phyloP scores from a whole-genome alignment of 1,140 invertebrate genomes.

The Drosophila leontia region DNA sequence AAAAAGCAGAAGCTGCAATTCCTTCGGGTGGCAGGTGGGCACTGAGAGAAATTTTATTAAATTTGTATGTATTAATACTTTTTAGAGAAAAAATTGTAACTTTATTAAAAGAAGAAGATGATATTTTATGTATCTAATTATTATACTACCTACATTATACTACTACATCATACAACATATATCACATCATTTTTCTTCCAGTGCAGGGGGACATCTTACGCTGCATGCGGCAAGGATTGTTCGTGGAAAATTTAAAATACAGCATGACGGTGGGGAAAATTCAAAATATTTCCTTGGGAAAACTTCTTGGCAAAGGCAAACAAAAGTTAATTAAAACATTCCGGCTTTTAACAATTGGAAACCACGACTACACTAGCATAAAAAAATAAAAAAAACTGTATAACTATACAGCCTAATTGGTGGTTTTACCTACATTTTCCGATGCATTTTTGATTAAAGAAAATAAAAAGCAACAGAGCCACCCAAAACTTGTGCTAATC shows the following conservation, averaged over 20 bases:
- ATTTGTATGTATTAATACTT: neutral
- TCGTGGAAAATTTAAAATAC: slow-evolving; percentile 1
- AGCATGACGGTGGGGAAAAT: neutral
- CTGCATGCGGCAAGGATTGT: slow-evolving; percentile 12
- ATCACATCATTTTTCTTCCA: neutral
- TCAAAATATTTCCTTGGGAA: slow-evolving; percentile 50
- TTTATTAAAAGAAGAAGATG: too few relatives aligned
- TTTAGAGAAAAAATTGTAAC: too few relatives aligned
- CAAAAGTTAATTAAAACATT: slow-evolving; percentile 81
- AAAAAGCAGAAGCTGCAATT: slow-evolving; percentile 23
- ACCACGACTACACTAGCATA: slow-evolving; percentile 1
- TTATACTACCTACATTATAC: too few relatives aligned
- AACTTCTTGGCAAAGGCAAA: slow-evolving; percentile 64
- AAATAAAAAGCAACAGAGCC: neutral
- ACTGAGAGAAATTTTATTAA: neutral
- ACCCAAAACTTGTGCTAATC: slow-evolving; percentile 17
- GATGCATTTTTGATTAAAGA: slow-evolving; percentile 56
- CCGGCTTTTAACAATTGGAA: slow-evolving; percentile 11
- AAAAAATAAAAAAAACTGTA: neutral
- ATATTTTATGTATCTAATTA: neutral
- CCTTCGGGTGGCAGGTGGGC: neutral
- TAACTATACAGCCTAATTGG: slow-evolving; percentile 4
- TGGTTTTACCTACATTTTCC: slow-evolving; percentile 23
- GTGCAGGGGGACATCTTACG: neutral
- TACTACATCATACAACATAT: too few relatives aligned